These are phyloP conservation scores for Stylophora pistillata DNA, from an alignment of 64 coral and sea anemone genomes.

Conservation along the genomic window DNA sequence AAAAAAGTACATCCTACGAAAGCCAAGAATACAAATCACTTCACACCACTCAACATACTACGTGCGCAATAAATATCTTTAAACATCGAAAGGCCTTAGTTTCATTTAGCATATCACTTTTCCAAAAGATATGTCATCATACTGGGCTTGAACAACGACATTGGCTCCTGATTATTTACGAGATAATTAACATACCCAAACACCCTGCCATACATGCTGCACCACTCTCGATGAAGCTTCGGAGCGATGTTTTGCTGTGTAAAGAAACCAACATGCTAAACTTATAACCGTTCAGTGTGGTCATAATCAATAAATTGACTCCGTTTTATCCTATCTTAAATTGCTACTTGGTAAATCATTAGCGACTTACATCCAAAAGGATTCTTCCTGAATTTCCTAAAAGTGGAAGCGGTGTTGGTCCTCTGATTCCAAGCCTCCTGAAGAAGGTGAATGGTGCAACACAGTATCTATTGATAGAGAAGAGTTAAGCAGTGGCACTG, in stretches of 20 bases:
- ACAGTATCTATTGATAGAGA: not conserved
- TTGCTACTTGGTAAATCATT: not conserved
- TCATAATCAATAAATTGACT: too few relatives aligned
- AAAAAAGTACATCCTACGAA: slow-evolving; percentile 1
- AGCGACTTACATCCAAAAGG: not conserved
- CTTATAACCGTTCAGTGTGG: too few relatives aligned
- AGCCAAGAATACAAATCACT: not conserved
- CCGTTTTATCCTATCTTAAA: not conserved
- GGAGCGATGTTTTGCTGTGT: not conserved
- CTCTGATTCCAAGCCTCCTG: not conserved
- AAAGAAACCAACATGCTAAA: not conserved
- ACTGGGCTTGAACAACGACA: too few relatives aligned
- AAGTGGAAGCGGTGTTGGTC: not conserved
- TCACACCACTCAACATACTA: too few relatives aligned
- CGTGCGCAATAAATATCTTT: not conserved
- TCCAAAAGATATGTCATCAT: too few relatives aligned
- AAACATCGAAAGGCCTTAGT: too few relatives aligned
- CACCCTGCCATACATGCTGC: not conserved
- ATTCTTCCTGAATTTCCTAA: not conserved
- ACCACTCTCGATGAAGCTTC: not conserved
- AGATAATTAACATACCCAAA: not conserved
- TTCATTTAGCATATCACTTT: too few relatives aligned
- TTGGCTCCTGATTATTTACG: not conserved
- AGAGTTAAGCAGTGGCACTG: too few relatives aligned
- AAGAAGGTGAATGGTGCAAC: not conserved